Conservation (phyloP, 1,140 invertebrate species). For the Streblospio benedicti region DNA sequence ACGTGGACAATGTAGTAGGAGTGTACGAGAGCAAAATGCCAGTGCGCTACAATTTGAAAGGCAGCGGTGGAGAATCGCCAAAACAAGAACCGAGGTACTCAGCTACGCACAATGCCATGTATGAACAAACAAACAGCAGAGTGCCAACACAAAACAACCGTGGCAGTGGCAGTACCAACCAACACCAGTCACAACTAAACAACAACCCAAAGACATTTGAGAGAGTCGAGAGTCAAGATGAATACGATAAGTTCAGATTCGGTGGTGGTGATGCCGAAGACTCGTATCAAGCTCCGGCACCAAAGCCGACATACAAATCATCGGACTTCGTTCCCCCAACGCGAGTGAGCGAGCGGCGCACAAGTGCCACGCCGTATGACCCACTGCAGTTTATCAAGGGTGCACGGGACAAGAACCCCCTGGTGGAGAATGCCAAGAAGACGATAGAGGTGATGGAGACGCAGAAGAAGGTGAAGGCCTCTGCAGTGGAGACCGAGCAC, state of each 20-base stretch:
- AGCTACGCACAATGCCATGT: too few species aligned
- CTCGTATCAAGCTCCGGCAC: slow-evolving; percentile 22
- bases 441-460: slow-evolving; percentile 76
- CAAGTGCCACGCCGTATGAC: slow-evolving; percentile 48
- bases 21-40: too few species aligned
- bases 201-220: too few species aligned
- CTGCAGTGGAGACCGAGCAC: slow-evolving; percentile 62
- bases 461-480: slow-evolving; percentile 69
- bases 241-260: slow-evolving; percentile 37
- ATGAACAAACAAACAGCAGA: too few species aligned
- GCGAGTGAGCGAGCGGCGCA: slow-evolving; percentile 12
- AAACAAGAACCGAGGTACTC: too few species aligned
- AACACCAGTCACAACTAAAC: too few species aligned
- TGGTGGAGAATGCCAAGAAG: slow-evolving; percentile 73
- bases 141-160: too few species aligned
- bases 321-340: slow-evolving; percentile 42
- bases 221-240: slow-evolving; percentile 19
- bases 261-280: slow-evolving; percentile 43
- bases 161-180: too few species aligned
- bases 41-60: too few species aligned
- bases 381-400: slow-evolving; percentile 76
- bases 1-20: too few species aligned
- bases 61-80: too few species aligned
- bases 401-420: slow-evolving; percentile 29
- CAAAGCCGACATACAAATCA: slow-evolving; percentile 63